Conservation (phyloP, 1,140 invertebrate species). For the Ylistrum balloti region DNA sequence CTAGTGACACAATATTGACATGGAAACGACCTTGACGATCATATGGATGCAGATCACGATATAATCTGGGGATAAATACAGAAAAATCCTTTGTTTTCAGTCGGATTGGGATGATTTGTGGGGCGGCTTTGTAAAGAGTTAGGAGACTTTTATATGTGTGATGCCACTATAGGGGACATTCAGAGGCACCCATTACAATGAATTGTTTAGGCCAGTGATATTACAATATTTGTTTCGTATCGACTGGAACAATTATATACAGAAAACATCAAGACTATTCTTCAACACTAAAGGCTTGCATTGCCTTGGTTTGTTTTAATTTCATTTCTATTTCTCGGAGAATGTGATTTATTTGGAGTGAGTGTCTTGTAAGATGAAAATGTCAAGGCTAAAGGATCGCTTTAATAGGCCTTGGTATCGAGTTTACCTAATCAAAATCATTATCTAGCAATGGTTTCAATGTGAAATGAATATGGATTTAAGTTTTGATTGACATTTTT, state of each 20-base stretch:
- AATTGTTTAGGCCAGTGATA: not conserved
- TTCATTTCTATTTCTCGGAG: not conserved
- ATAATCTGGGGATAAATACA: conserved; percentile 23
- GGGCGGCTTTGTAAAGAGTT: not conserved
- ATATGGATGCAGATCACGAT: conserved; percentile 27
- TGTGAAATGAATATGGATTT: not conserved
- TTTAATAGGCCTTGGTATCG: not conserved
- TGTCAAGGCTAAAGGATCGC: not conserved
- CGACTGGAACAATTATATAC: not conserved
- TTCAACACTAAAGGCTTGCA: not conserved
- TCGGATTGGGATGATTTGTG: conserved; percentile 4
- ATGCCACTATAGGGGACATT: not conserved
- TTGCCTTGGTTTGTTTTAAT: not conserved
- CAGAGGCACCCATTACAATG: not conserved
- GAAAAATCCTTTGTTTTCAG: not conserved
- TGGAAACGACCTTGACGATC: conserved; percentile 24
- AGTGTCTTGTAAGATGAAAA: not conserved
- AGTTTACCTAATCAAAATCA: not conserved
- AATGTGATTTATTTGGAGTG: not conserved
- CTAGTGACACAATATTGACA: not conserved
- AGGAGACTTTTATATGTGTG: conserved; percentile 27
- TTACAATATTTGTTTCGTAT: not conserved
- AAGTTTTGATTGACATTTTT: not conserved
- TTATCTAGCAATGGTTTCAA: not conserved
- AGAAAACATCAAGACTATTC: not conserved